phyloP scores from a whole-genome alignment of 2,797 vertebrate genomes.

The Pachyuromys duprasi region DNA sequence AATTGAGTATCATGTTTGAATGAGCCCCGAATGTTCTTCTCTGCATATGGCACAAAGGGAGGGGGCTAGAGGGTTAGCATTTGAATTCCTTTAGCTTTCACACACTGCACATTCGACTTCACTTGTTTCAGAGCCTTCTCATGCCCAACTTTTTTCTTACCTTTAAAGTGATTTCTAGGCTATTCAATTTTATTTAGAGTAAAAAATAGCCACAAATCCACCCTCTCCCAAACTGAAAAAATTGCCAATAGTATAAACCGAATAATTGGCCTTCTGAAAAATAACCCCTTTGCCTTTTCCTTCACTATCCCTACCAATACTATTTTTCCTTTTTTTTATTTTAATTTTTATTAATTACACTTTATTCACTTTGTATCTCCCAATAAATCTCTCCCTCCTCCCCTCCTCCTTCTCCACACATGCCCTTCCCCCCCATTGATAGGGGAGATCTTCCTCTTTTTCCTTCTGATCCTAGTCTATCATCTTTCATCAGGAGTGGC shows the following conservation, averaged over 20 bases:
- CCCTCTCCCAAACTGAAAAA: neutral
- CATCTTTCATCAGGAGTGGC: no score
- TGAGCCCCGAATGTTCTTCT: slow-evolving; percentile 55
- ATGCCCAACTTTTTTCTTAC: slow-evolving; percentile 40
- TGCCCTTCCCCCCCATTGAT: no score
- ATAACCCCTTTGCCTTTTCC: neutral
- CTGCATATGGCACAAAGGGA: slow-evolving; percentile 44
- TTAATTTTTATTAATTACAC: no score
- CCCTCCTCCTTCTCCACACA: no score
- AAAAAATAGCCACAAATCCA: slow-evolving; percentile 9
- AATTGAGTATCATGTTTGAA: slow-evolving; percentile 65
- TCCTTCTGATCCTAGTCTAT: no score
- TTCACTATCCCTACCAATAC: neutral
- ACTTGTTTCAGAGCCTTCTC: neutral
- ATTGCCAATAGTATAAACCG: neutral
- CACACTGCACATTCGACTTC: neutral
- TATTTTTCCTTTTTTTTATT: slow-evolving; percentile 27
- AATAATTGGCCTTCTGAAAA: slow-evolving; percentile 28
- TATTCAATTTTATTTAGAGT: neutral
- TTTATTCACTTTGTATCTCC: no score
- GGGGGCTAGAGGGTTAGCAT: neutral
- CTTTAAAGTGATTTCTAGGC: slow-evolving; percentile 36
- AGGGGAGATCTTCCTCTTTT: no score
- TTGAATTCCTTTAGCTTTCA: slow-evolving; percentile 1
- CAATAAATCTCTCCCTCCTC: no score